Conservation (phyloP, 2,797 vertebrate genomes). For the Enteromius trimaculatus region DNA sequence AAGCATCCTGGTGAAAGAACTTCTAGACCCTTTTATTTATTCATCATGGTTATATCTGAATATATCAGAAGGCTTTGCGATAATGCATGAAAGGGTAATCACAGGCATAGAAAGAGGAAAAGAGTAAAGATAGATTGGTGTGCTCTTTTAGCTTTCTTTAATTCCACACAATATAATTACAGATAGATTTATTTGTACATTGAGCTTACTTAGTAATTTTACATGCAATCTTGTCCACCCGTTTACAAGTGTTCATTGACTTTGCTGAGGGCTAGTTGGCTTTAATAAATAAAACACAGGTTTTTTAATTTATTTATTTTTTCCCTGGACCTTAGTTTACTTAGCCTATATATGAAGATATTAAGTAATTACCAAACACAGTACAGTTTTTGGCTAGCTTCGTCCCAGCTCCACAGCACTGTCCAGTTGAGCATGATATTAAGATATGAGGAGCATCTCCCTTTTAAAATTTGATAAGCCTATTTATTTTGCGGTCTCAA, state of each 20-base stretch:
- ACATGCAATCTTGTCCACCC: neutral
- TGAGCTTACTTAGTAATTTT: conserved; percentile 21
- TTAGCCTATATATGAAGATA: too few relatives aligned
- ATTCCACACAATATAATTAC: conserved; percentile 45
- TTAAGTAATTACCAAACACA: neutral
- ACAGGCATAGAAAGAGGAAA: conserved; percentile 35
- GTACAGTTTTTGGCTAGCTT: neutral
- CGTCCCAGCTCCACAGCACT: neutral
- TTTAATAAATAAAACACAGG: neutral
- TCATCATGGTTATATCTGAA: conserved; percentile 82
- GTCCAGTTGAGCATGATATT: neutral
- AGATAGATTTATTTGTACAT: conserved; percentile 22
- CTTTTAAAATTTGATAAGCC: neutral
- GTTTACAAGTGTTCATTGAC: neutral
- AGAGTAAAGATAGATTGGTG: conserved; percentile 47
- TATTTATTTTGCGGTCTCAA: neutral
- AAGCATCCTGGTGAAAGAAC: conserved; percentile 84
- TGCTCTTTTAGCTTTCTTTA: conserved; percentile 30
- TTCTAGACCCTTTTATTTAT: conserved; percentile 91
- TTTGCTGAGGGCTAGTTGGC: neutral
- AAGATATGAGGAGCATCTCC: neutral
- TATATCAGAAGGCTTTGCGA: conserved; percentile 84
- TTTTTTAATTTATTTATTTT: neutral
- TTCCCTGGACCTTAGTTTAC: neutral
- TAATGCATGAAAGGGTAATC: conserved; percentile 80